phyloP scores from a whole-genome alignment of 1,140 invertebrate species.

The Pseudobourletiella spinata region DNA sequence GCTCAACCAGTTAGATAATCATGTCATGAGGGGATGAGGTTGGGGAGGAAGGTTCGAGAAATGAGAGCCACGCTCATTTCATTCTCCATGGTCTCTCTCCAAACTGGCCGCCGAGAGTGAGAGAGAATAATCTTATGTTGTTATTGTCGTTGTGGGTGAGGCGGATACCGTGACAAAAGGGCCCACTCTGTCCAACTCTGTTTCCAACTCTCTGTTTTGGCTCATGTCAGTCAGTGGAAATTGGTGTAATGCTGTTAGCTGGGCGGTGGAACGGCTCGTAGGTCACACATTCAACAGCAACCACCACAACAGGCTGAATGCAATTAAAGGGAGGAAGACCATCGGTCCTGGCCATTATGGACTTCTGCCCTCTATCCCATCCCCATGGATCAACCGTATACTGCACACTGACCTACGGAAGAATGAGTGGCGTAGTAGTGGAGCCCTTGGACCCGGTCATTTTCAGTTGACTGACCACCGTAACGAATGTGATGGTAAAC shows the following conservation, averaged over 20 bases:
- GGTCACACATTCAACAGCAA: background rate
- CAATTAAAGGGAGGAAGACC: too few species aligned
- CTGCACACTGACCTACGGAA: background rate
- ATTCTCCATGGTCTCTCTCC: background rate
- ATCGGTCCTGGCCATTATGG: too few species aligned
- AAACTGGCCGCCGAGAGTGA: background rate
- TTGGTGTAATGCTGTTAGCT: background rate
- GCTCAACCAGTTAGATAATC: too few species aligned
- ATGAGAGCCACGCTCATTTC: background rate
- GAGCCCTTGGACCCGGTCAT: constrained; percentile 5
- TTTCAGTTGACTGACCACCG: constrained; percentile 31
- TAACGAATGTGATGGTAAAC: constrained; percentile 31
- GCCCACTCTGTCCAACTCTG: too few species aligned
- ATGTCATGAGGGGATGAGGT: too few species aligned
- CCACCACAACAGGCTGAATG: background rate
- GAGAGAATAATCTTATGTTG: background rate
- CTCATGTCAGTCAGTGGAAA: background rate
- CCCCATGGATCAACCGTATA: background rate
- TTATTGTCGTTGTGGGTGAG: background rate
- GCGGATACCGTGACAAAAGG: too few species aligned
- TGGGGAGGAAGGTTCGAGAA: background rate
- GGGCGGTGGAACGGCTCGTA: background rate
- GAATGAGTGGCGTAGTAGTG: too few species aligned
- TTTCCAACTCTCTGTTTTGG: background rate
- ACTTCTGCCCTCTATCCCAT: too few species aligned